These are phyloP conservation scores for Cheilosia urbana DNA, from an alignment of 2,888 invertebrate species.

Conservation along the genomic window DNA sequence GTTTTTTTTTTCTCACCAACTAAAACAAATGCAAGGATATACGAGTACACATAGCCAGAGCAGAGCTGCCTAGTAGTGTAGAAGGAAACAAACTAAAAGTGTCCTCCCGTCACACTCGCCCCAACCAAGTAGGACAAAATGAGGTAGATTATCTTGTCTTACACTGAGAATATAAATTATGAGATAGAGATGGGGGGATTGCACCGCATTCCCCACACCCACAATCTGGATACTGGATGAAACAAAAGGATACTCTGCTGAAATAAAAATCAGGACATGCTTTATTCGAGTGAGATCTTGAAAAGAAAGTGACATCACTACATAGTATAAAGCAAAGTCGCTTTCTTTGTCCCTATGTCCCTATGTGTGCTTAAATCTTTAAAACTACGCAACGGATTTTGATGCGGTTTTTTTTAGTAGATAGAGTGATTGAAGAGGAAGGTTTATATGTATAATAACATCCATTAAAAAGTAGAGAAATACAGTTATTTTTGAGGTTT, in stretches of 20 bases:
- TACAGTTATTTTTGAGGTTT: too few relatives aligned
- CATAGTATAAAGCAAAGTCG: too few relatives aligned
- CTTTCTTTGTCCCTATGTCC: too few relatives aligned
- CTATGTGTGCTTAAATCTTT: too few relatives aligned
- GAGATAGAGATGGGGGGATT: conserved; percentile 9
- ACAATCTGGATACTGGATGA: not conserved
- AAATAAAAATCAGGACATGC: conserved; percentile 61
- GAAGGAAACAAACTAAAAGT: conserved; percentile 22
- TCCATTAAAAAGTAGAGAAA: too few relatives aligned
- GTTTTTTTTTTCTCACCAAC: conserved; percentile 17
- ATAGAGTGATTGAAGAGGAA: too few relatives aligned
- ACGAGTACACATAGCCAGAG: not conserved
- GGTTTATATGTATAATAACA: too few relatives aligned
- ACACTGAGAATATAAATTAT: conserved; percentile 69
- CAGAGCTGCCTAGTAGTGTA: not conserved
- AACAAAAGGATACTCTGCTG: conserved; percentile 43
- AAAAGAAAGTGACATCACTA: conserved; percentile 10
- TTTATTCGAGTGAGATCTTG: conserved; percentile 40
- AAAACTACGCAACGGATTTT: too few relatives aligned
- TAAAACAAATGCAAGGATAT: conserved; percentile 42
- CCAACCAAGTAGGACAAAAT: conserved; percentile 57
- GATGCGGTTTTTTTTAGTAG: too few relatives aligned
- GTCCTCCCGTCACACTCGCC: conserved; percentile 38
- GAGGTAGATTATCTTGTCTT: conserved; percentile 73
- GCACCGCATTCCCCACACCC: too few relatives aligned